A percentile compares a stretch with the other conserved stretches of the same genome.
Evolutionary conservation across 2,113 vertebrate species (phyloP).

Genomic region (Lichenostomus cassidix): DNA sequence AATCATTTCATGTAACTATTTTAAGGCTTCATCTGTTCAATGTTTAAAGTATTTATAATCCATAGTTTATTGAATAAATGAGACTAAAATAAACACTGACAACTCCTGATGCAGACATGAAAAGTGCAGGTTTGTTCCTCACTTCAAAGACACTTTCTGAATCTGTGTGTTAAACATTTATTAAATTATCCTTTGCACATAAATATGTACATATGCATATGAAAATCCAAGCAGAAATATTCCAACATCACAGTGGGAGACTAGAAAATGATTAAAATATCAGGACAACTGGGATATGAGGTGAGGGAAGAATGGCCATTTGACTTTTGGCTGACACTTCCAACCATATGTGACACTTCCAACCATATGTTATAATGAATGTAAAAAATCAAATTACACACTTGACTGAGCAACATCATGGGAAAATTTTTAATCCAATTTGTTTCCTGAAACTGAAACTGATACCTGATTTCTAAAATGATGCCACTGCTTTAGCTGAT

Average conservation of each 20-base stretch:
- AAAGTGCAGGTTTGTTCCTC: background rate
- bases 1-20: background rate
- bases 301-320: background rate
- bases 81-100: background rate
- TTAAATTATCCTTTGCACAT: background rate
- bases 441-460: background rate
- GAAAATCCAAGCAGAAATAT: background rate
- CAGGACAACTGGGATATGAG: background rate
- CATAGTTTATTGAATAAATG: background rate
- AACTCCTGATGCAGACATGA: background rate
- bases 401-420: slow-evolving; percentile 11
- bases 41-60: background rate
- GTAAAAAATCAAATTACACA: slow-evolving; percentile 33
- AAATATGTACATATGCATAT: background rate
- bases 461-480: background rate
- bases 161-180: background rate
- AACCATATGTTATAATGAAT: background rate
- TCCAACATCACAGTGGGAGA: background rate
- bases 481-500: background rate
- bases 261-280: background rate
- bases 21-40: background rate
- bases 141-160: background rate
- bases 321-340: slow-evolving; percentile 43
- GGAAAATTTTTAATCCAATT: background rate
- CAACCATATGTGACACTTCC: background rate